These are phyloP conservation scores for Drosophila ustulata DNA, from an alignment of 2,888 invertebrate species.

Conservation along the genomic window DNA sequence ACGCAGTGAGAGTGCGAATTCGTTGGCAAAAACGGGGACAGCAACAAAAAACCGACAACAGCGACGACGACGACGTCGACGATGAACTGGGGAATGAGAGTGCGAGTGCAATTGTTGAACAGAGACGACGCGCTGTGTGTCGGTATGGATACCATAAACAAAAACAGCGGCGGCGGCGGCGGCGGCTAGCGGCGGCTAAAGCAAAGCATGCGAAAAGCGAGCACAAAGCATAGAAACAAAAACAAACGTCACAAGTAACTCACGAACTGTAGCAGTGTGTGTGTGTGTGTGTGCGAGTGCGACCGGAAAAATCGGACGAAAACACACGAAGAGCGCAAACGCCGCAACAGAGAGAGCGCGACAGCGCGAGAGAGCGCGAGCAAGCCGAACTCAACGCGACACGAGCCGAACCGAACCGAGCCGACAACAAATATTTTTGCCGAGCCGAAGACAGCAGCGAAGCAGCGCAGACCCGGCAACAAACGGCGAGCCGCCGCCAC, in stretches of 20 bases:
- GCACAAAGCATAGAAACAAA: constrained; percentile 78
- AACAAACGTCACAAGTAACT: constrained; percentile 67
- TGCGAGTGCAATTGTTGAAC: constrained; percentile 29
- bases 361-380: background rate
- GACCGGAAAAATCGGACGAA: constrained; percentile 60
- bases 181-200: no score
- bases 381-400: constrained; percentile 2
- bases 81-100: constrained; percentile 26
- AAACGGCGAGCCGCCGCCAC: constrained; percentile 63
- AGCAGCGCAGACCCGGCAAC: constrained; percentile 57
- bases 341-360: constrained; percentile 16
- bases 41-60: constrained; percentile 1
- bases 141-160: constrained; percentile 70
- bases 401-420: constrained; percentile 40
- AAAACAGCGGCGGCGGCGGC: constrained; percentile 31
- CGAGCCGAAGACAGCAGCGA: constrained; percentile 27
- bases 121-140: constrained; percentile 8
- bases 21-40: constrained; percentile 21
- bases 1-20: constrained; percentile 55
- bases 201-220: constrained; percentile 74
- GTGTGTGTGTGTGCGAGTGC: background rate
- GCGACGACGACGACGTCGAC: no score
- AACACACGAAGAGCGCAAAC: constrained; percentile 48
- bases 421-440: constrained; percentile 14
- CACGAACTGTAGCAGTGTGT: constrained; percentile 4